Evolutionary conservation across 2,797 vertebrate species (phyloP).

Genomic region (Scarus forsteni): DNA sequence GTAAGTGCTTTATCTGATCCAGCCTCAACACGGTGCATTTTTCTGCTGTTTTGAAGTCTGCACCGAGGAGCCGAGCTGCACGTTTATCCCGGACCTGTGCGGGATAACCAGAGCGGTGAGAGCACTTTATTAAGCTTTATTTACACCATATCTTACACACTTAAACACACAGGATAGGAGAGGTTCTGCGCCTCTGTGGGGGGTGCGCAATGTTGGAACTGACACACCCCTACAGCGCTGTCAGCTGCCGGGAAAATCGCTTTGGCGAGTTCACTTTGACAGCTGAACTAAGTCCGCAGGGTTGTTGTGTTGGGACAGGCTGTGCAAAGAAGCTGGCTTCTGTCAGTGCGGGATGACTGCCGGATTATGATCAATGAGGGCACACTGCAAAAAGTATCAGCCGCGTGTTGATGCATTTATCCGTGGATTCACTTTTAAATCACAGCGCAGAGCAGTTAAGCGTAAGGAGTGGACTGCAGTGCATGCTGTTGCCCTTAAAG

Average conservation of each 20-base stretch:
- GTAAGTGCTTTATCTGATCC: constrained; percentile 73
- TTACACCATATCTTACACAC: constrained; percentile 1
- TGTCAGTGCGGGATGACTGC: constrained; percentile 31
- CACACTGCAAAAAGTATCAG: constrained; percentile 21
- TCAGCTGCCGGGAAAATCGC: constrained; percentile 40
- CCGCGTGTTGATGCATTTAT: constrained; percentile 6
- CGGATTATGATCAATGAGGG: constrained; percentile 35
- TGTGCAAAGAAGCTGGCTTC: constrained; percentile 32
- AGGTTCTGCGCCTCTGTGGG: constrained; percentile 28
- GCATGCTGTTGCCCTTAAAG: constrained; percentile 14
- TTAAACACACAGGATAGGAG: background rate
- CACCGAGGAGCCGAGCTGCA: constrained; percentile 37
- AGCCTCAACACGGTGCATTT: constrained; percentile 37
- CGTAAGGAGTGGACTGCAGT: background rate
- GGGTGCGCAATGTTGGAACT: constrained; percentile 36
- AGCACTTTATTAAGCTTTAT: constrained; percentile 11
- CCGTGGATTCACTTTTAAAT: constrained; percentile 29
- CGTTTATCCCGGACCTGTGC: constrained; percentile 11
- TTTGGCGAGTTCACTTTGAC: constrained; percentile 53
- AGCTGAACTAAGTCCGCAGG: constrained; percentile 59
- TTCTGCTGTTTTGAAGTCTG: constrained; percentile 44
- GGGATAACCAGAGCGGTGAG: background rate
- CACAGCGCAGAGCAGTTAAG: constrained; percentile 10
- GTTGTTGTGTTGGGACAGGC: constrained; percentile 34
- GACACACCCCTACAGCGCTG: constrained; percentile 74